Evolutionary conservation across 1,140 invertebrate genomes (phyloP).

Genomic region (Cephus cinctus): DNA sequence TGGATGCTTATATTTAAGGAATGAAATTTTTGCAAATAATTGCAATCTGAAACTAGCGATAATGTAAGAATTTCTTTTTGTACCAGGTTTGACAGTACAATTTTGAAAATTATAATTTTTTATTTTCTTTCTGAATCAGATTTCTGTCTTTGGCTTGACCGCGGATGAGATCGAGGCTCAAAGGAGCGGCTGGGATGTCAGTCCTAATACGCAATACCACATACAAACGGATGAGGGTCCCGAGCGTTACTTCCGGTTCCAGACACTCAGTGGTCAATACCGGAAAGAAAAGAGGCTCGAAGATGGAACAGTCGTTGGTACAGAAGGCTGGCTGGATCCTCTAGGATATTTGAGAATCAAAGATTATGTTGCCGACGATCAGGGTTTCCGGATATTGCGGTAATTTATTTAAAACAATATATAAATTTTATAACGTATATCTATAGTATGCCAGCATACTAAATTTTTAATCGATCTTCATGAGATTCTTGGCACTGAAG

Average conservation of each 20-base stretch:
- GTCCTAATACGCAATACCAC: conserved; percentile 74
- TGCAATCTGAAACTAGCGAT: background rate
- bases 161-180: conserved; percentile 47
- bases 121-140: conserved; percentile 21
- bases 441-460: too few species aligned
- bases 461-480: too few species aligned
- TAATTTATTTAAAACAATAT: too few species aligned
- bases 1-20: too few species aligned
- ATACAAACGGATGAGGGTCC: conserved; percentile 90
- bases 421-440: too few species aligned
- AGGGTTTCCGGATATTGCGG: conserved; percentile 77
- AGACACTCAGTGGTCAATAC: conserved; percentile 85
- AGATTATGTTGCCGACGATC: conserved; percentile 82
- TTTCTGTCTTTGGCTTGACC: conserved; percentile 43
- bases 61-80: background rate
- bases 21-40: too few species aligned
- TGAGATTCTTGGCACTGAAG: too few species aligned
- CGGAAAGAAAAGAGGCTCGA: conserved; percentile 81
- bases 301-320: conserved; percentile 77
- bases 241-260: conserved; percentile 81
- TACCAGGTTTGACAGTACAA: too few species aligned
- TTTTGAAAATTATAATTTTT: background rate
- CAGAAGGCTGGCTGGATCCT: conserved; percentile 72
- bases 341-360: conserved; percentile 76
- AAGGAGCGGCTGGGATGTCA: conserved; percentile 59